Conservation (phyloP, 64 coral and sea anemone species). For the Montipora capricornis region DNA sequence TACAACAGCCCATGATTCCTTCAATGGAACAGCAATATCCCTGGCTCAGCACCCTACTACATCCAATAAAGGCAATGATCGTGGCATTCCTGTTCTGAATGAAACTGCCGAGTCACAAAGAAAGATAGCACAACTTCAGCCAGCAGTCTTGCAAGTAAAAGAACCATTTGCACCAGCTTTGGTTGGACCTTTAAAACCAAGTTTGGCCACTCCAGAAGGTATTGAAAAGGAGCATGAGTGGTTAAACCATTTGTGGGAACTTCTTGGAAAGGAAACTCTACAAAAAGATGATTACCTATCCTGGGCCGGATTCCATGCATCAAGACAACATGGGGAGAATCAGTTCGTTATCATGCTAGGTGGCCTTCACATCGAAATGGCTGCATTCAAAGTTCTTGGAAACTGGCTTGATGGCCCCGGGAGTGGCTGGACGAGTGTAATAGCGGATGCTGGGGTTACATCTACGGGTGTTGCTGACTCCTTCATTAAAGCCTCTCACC, state of each 20-base stretch:
- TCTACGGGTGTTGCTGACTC: conserved; percentile 49
- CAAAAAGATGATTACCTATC: too few species aligned
- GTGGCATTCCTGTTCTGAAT: too few species aligned
- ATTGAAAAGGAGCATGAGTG: not conserved
- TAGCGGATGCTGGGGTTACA: conserved; percentile 6
- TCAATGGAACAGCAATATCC: too few species aligned
- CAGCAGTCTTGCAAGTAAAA: not conserved
- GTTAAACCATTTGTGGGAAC: conserved; percentile 21
- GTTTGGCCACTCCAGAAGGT: too few species aligned
- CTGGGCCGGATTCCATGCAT: too few species aligned
- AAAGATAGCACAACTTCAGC: conserved; percentile 6
- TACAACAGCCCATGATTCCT: too few species aligned
- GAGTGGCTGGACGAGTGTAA: conserved; percentile 22
- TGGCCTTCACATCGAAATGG: conserved; percentile 36
- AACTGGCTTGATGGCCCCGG: conserved; percentile 4
- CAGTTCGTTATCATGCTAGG: not conserved
- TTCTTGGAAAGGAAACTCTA: not conserved
- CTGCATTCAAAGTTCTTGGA: conserved; percentile 19
- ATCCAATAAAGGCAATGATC: not conserved
- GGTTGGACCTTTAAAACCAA: not conserved
- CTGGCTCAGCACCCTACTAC: too few species aligned
- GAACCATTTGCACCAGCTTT: not conserved
- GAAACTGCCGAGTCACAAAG: too few species aligned
- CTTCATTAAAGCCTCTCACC: conserved; percentile 49
- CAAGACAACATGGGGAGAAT: not conserved